Percentiles rank a stretch among this genome's conserved stretches.
Evolutionary conservation across 1,140 invertebrate species (phyloP).

Genomic region (Trichonephila clavipes): DNA sequence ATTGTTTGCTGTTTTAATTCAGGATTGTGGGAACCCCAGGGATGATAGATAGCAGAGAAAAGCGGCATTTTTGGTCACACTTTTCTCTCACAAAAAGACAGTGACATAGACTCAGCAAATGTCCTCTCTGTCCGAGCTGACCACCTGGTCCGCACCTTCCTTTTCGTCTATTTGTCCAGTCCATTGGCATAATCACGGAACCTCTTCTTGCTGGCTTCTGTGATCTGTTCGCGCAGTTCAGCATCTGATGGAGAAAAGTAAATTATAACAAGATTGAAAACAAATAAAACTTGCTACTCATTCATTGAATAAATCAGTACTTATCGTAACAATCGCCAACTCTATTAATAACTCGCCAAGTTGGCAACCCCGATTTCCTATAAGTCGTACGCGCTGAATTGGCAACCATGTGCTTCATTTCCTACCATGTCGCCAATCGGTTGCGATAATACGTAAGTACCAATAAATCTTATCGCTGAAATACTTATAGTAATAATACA

Average conservation of each 20-base stretch:
- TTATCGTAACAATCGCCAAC: no score
- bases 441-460: no score
- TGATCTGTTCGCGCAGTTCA: conserved; percentile 65
- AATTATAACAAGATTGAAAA: background rate
- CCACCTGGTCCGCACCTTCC: background rate
- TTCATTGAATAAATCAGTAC: no score
- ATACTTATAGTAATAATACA: no score
- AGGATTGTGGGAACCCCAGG: conserved; percentile 2
- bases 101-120: background rate
- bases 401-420: no score
- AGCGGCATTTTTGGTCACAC: background rate
- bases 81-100: conserved; percentile 17
- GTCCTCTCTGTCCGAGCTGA: background rate
- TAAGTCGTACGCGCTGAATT: no score
- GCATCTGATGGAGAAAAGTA: conserved; percentile 35
- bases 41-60: conserved; percentile 4
- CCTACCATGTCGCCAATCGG: no score
- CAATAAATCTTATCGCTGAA: no score
- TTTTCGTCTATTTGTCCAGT: conserved; percentile 51
- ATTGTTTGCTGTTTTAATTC: background rate
- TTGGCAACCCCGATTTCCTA: no score
- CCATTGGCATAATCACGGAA: conserved; percentile 59
- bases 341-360: no score
- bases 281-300: no score
- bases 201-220: conserved; percentile 71